These are phyloP conservation scores for Ibycter americanus DNA, from an alignment of 2,797 vertebrate genomes.

Conservation along the genomic window DNA sequence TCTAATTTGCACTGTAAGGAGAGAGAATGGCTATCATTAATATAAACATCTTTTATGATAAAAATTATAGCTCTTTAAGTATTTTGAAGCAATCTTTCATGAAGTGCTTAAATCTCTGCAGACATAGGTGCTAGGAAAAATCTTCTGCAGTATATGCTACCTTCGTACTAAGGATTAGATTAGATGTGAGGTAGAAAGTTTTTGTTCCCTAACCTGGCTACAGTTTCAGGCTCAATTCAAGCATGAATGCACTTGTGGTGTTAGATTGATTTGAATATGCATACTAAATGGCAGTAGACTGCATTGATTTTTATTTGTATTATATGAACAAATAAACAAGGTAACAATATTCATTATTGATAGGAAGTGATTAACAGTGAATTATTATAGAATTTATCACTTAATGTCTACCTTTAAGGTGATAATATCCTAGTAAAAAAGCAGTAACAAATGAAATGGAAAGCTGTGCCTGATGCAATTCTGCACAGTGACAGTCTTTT, in stretches of 20 bases:
- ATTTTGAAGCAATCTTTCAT: background rate
- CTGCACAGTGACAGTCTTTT: background rate
- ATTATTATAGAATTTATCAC: background rate
- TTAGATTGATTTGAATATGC: background rate
- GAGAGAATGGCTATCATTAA: slow-evolving; percentile 26
- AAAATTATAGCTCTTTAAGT: background rate
- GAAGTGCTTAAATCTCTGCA: background rate
- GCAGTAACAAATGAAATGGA: background rate
- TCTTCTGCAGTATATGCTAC: background rate
- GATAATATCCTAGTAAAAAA: background rate
- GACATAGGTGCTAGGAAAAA: background rate
- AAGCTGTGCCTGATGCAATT: background rate
- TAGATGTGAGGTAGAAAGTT: background rate
- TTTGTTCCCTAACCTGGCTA: background rate
- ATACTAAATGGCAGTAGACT: background rate
- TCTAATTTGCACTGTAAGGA: slow-evolving; percentile 92
- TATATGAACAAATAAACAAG: background rate
- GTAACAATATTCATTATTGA: background rate
- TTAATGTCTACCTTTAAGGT: background rate
- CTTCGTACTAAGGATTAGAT: background rate
- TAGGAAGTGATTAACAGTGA: background rate
- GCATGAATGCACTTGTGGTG: background rate
- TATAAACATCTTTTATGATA: background rate
- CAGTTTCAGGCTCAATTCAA: background rate
- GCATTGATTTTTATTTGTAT: background rate